A percentile compares a stretch with the other conserved stretches of the same genome.
These are phyloP conservation scores for Chlorops oryzae DNA, from an alignment of 1,140 invertebrate species.

Conservation along the genomic window DNA sequence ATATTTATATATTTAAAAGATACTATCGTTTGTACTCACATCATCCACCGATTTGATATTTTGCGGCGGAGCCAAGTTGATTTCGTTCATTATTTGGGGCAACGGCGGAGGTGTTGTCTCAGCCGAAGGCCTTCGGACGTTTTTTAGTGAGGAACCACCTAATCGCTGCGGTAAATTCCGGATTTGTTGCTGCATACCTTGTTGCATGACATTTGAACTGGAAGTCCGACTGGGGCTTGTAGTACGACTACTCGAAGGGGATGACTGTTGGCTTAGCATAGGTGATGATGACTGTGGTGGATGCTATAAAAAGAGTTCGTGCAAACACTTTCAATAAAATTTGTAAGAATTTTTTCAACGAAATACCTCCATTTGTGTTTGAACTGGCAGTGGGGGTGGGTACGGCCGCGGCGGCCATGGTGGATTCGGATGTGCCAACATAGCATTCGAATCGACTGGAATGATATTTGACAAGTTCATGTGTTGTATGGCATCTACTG, in stretches of 20 bases:
- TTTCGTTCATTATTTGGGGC: conserved; percentile 16
- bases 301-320: conserved; percentile 44
- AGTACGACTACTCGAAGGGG: conserved; percentile 55
- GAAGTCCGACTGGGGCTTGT: conserved; percentile 53
- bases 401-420: conserved; percentile 18
- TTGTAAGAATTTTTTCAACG: not conserved
- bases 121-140: conserved; percentile 46
- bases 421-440: conserved; percentile 32
- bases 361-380: conserved; percentile 7
- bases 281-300: conserved; percentile 51
- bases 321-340: conserved; percentile 5
- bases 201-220: conserved; percentile 47
- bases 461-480: conserved; percentile 43
- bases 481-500: conserved; percentile 39
- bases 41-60: conserved; percentile 34
- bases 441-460: conserved; percentile 42
- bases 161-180: conserved; percentile 33
- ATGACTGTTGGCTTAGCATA: conserved; percentile 54
- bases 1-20: not conserved
- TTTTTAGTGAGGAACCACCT: conserved; percentile 25
- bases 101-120: conserved; percentile 50
- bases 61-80: conserved; percentile 24
- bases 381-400: conserved; percentile 9
- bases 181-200: conserved; percentile 18
- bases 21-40: conserved; percentile 20